Conservation (phyloP, 2,113 vertebrate species). For the Alethe castanea region DNA sequence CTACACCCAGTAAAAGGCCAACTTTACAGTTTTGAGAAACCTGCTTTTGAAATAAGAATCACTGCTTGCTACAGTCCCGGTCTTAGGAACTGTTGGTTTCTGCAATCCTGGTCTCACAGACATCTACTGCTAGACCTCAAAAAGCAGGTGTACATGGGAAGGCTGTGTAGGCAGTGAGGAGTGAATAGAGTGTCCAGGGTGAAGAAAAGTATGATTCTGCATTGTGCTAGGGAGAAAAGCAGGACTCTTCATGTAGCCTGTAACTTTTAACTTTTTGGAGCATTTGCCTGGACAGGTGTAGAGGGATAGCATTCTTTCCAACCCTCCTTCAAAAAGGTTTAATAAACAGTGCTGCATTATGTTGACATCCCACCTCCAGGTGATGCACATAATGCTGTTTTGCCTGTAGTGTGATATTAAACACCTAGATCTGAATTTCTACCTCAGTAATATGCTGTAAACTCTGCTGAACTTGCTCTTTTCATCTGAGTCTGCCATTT, state of each 20-base stretch:
- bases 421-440: neutral
- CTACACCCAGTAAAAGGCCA: neutral
- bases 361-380: slow-evolving; percentile 19
- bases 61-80: neutral
- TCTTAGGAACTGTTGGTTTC: neutral
- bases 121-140: neutral
- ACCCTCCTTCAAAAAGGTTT: neutral
- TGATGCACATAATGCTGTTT: neutral
- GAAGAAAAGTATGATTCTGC: neutral
- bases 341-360: neutral
- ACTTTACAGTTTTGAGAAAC: neutral
- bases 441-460: neutral
- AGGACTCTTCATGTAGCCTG: neutral
- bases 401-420: slow-evolving; percentile 25
- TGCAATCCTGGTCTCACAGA: neutral
- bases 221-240: neutral
- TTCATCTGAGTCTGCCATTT: neutral
- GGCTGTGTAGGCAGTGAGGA: neutral
- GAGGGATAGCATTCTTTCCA: neutral
- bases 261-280: neutral
- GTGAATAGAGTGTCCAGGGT: neutral
- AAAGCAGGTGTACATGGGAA: neutral
- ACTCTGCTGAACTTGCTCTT: neutral
- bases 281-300: neutral
- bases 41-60: neutral